Conservation (phyloP, 2,888 invertebrate species). For the Noctua pronuba region DNA sequence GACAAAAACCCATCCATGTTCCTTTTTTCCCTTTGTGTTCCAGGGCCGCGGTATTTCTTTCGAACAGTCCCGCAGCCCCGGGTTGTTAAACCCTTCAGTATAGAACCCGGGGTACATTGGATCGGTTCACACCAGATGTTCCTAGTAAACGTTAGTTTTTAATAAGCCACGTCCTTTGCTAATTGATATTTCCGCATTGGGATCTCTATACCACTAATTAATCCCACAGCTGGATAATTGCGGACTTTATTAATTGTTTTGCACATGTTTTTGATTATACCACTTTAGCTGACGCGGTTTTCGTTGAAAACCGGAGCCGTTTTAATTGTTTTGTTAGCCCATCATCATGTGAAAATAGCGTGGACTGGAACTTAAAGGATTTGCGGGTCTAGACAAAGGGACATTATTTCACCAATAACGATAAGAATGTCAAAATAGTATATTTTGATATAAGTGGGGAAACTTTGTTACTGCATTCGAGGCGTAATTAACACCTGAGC, state of each 20-base stretch:
- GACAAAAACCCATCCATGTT: no score
- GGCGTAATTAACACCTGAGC: no score
- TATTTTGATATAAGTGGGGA: no score
- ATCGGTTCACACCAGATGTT: slow-evolving; percentile 63
- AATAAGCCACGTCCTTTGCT: slow-evolving; percentile 71
- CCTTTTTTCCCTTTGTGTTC: no score
- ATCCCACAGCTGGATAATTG: slow-evolving; percentile 66
- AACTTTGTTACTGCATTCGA: no score
- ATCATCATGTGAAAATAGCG: slow-evolving; percentile 1
- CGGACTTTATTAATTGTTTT: slow-evolving; percentile 69
- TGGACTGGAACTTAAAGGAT: background rate
- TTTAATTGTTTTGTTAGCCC: background rate
- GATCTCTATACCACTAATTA: slow-evolving; percentile 64
- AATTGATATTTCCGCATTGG: slow-evolving; percentile 79
- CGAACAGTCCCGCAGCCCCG: no score
- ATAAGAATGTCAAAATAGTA: background rate
- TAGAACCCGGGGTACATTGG: slow-evolving; percentile 45
- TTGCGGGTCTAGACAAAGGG: background rate
- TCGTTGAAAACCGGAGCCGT: slow-evolving; percentile 10
- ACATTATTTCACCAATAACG: background rate
- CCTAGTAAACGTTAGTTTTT: slow-evolving; percentile 70
- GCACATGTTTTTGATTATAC: slow-evolving; percentile 70
- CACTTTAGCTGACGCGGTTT: slow-evolving; percentile 50
- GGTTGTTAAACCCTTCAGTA: background rate
- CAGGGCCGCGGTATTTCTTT: no score